Evolutionary conservation across 2,113 vertebrate genomes (phyloP), one percentile per base, ranked within the genome.

Genomic region (Rhabdornis inornatus): DNA sequence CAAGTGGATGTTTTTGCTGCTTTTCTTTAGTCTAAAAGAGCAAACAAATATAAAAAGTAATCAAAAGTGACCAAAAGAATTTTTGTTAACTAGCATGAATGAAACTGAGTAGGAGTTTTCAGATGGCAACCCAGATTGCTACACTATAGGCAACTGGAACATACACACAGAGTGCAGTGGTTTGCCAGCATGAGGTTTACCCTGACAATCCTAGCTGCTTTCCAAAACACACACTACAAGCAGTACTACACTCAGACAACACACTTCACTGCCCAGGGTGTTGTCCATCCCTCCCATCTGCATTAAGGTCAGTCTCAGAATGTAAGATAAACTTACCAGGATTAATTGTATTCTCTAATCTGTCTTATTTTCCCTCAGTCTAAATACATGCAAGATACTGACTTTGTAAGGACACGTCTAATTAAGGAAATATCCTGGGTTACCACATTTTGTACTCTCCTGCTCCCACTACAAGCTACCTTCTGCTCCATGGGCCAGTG

Each of bases 231-330:
- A 60, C 15, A 6, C 28, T 27, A 49, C 52, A 70, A 75, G 39
- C 14, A 65, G 50, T 33, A 13, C 66, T 30, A 20, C 25, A 44
- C 45, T 35, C 37, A 39, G 27, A 40, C 27, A 31, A 33, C 1
- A 3, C 10, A 19, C 35, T 55, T 50, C 1, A 1, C 23, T 4
- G 2, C 12, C 23, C 16, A 11, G 0, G 1, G 13, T 30, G 7
- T 9, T 63, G 42, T 27, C 42, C 55, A 31, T 1, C 70, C 28
- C 20, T 69, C 42, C 45, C 39, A 28, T 8, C 16, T 17, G 16
- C 53, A 45, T 13, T 4, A 33, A 55, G 16, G 47, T 61, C 45
- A 31, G 11, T 39, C 42, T 64, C 33, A 50, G 71, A 2, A 2
- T 0, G 1, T 14, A 65, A 42, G 1, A 30, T 80, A 50, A 86